phyloP scores from a whole-genome alignment of 1,140 invertebrate species.

The Trichomalopsis sarcophagae region DNA sequence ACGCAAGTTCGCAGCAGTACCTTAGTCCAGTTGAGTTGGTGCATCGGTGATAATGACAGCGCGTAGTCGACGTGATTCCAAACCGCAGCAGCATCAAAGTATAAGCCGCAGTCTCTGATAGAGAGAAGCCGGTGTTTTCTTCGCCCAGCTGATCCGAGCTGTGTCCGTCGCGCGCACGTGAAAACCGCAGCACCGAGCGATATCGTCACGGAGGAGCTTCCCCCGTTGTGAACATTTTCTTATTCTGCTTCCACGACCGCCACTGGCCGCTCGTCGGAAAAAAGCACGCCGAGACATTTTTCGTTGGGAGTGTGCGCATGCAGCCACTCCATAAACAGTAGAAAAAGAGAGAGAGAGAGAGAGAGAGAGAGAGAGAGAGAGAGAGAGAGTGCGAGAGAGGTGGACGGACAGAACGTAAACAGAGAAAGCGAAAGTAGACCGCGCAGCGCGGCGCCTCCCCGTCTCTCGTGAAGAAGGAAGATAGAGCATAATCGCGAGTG shows the following conservation, averaged over 20 bases:
- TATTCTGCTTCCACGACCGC: background rate
- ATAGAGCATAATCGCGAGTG: slow-evolving; percentile 52
- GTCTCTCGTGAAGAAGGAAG: background rate
- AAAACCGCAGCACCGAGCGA: slow-evolving; percentile 38
- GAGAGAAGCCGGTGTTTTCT: background rate
- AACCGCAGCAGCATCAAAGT: background rate
- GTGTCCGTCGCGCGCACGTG: background rate
- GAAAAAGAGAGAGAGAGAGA: too few species aligned
- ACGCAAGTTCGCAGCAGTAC: too few species aligned
- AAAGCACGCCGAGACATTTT: too few species aligned
- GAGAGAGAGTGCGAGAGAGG: background rate
- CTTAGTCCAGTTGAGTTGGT: background rate
- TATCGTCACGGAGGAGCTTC: background rate
- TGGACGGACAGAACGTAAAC: background rate
- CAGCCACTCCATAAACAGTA: background rate
- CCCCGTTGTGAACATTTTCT: background rate
- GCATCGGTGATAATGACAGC: background rate
- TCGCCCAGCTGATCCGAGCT: too few species aligned
- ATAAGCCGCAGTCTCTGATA: background rate
- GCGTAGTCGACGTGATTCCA: background rate
- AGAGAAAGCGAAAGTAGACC: slow-evolving; percentile 45
- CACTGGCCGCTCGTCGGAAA: too few species aligned
- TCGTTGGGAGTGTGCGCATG: background rate
- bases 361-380: background rate
- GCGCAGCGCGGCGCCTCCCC: background rate